These are phyloP conservation scores for Anthopleura sola DNA, from an alignment of 64 coral and sea anemone genomes.

Conservation along the genomic window DNA sequence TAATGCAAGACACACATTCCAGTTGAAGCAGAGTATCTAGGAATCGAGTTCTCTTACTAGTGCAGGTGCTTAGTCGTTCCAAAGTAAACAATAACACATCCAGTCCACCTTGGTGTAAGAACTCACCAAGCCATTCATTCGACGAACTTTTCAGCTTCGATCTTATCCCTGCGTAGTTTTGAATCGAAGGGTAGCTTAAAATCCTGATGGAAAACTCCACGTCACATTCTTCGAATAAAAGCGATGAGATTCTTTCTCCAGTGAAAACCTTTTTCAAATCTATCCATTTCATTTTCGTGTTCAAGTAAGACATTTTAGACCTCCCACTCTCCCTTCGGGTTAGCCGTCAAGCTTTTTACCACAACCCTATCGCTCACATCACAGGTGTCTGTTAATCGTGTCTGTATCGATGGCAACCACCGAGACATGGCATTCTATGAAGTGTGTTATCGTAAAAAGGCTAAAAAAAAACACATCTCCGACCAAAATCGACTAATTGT, in stretches of 20 bases:
- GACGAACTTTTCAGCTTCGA: slow-evolving; percentile 52
- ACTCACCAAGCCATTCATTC: slow-evolving; percentile 76
- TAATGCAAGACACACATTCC: slow-evolving; percentile 86
- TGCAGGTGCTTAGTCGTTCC: slow-evolving; percentile 40
- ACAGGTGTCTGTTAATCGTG: background rate
- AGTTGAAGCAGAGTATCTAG: slow-evolving; percentile 65
- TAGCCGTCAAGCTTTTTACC: background rate
- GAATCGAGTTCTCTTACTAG: slow-evolving; percentile 19
- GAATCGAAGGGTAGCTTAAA: slow-evolving; percentile 55
- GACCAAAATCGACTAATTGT: no score
- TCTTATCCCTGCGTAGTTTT: slow-evolving; percentile 72
- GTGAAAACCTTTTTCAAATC: slow-evolving; percentile 40
- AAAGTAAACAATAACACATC: slow-evolving; percentile 60
- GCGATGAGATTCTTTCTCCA: background rate
- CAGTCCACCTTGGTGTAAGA: slow-evolving; percentile 68
- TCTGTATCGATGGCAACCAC: background rate
- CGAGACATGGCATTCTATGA: background rate
- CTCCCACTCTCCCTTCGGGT: background rate
- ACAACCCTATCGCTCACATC: background rate
- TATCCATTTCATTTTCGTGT: slow-evolving; percentile 39
- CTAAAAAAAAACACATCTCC: no score
- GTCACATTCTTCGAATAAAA: slow-evolving; percentile 49
- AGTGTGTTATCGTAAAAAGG: no score
- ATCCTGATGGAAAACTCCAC: slow-evolving; percentile 82
- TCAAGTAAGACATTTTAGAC: background rate